Evolutionary conservation across 2,113 vertebrate species (phyloP), one percentile per base, ranked within the genome.

Genomic region (Oreochromis spilurus): DNA sequence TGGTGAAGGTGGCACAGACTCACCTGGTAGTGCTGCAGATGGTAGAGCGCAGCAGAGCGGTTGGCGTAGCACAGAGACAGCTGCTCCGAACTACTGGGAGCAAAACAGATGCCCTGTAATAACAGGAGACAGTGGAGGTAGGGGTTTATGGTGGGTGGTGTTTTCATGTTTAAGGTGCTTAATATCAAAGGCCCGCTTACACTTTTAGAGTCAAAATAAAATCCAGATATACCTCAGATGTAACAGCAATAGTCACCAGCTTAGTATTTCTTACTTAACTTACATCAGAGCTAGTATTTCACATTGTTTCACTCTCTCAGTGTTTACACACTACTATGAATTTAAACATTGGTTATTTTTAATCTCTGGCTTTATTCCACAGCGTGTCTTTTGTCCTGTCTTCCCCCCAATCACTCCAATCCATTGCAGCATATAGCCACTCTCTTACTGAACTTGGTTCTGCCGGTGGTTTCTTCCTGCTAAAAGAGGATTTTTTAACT

Each of bases 11-110:
- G 58, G 72, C 7, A 5, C 9, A 31, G 19, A 17, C 89, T 94
- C 48, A 95, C 94, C 93, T 93, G 92, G 90, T 93, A 97, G 54
- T 82, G 91, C 14, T 95, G 96, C 85, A 98, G 96, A 89, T 96
- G 96, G 93, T 97, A 96, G 43, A 99, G 96, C 5, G 97, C 96
- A 0, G 98, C 98, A 0, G 98, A 99, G 79, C 98, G 97, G 93
- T 99, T 99, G 93, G 97, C 98, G 2, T 97, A 98, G 94, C 98
- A 98, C 91, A 99, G 5, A 3, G 97, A 95, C 60, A 97, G 91
- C 87, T 97, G 96, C 6, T 97, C 96, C 3, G 96, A 96, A 87
- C 91, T 84, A 16, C 88, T 94, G 24, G 57, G 89, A 54, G 97
- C 95, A 14, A 97, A 96, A 21, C 97, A 96, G 1, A 96, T 84